phyloP scores from a whole-genome alignment of 2,113 vertebrate species.

The Chaetura pelagica region DNA sequence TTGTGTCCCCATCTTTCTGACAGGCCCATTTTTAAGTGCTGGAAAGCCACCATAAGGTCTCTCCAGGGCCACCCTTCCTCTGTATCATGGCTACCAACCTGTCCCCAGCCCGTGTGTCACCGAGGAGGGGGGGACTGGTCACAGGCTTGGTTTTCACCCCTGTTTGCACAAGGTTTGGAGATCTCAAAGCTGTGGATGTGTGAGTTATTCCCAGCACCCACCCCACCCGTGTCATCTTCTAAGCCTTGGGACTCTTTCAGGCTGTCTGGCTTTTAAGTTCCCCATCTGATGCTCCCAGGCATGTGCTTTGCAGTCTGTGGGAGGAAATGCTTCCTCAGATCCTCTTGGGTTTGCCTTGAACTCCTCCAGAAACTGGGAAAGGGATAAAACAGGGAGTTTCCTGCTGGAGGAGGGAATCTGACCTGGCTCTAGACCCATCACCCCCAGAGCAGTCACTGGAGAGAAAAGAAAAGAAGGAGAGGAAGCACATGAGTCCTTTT shows the following conservation, averaged over 20 bases:
- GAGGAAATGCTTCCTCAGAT: constrained; percentile 27
- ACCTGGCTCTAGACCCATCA: not conserved
- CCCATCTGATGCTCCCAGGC: not conserved
- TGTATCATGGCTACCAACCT: accelerated
- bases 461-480: not conserved
- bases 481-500: not conserved
- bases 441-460: not conserved
- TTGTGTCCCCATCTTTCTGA: not conserved
- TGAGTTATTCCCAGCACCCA: not conserved
- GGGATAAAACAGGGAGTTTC: not conserved
- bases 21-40: accelerated
- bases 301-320: not conserved
- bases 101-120: not conserved
- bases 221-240: not conserved
- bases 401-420: not conserved
- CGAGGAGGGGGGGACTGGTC: not conserved
- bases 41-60: not conserved
- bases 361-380: not conserved
- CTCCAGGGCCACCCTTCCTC: not conserved
- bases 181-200: not conserved
- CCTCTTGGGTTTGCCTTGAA: not conserved
- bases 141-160: not conserved
- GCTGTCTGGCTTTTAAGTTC: not conserved
- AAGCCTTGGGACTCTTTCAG: not conserved
- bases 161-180: not conserved